phyloP scores from a whole-genome alignment of 2,797 vertebrate genomes.

The Cebuella pygmaea region DNA sequence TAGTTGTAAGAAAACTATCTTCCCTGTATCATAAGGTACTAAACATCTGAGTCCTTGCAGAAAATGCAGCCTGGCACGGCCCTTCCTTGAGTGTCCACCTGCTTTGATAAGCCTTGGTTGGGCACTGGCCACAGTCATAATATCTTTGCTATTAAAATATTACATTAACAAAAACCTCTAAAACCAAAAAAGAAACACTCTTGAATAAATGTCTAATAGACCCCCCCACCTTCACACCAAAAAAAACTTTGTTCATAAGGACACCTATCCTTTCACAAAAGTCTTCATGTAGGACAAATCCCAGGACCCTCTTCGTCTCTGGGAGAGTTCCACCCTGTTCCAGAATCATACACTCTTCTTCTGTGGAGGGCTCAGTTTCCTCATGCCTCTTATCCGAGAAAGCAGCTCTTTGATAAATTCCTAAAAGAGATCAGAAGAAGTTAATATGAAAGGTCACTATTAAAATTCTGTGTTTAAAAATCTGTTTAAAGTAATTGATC shows the following conservation, averaged over 20 bases:
- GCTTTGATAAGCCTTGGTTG: conserved; percentile 75
- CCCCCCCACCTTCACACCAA: neutral
- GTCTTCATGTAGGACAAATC: conserved; percentile 81
- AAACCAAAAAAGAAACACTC: conserved; percentile 81
- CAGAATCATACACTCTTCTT: conserved; percentile 95
- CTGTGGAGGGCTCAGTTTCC: conserved; percentile 95
- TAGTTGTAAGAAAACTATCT: conserved; percentile 73
- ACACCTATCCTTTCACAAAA: conserved; percentile 82
- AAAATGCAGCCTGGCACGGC: conserved; percentile 64
- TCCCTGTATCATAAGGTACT: conserved; percentile 78
- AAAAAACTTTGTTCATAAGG: conserved; percentile 78
- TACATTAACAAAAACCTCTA: conserved; percentile 82
- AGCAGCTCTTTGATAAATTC: conserved; percentile 96
- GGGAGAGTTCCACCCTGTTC: conserved; percentile 68
- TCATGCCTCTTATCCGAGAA: conserved; percentile 97
- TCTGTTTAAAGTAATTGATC: neutral
- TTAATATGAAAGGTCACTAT: conserved; percentile 34
- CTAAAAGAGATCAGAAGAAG: conserved; percentile 83
- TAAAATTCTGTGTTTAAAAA: conserved; percentile 8
- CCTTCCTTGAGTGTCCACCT: conserved; percentile 70
- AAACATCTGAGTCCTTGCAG: conserved; percentile 70
- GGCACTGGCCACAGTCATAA: conserved; percentile 78
- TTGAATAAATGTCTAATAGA: conserved; percentile 82
- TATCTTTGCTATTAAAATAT: conserved; percentile 79
- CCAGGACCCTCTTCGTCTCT: conserved; percentile 77